phyloP scores from a whole-genome alignment of 1,140 invertebrate species.

The Sycophila sp. region DNA sequence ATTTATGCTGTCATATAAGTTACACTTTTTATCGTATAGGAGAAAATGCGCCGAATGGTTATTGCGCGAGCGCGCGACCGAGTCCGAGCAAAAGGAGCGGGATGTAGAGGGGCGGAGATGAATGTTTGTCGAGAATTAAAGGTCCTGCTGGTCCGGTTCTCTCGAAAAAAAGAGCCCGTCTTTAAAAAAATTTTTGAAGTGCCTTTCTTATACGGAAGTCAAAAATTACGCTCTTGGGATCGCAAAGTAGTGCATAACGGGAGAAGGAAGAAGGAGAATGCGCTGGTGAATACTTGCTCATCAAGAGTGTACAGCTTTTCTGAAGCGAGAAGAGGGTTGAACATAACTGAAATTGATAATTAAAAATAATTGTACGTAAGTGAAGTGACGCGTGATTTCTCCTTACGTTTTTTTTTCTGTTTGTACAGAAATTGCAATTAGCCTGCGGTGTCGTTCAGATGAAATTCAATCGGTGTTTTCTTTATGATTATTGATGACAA shows the following conservation, averaged over 20 bases:
- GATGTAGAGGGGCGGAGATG: background rate
- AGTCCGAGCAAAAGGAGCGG: no score
- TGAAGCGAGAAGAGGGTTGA: background rate
- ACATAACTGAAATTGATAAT: slow-evolving; percentile 34
- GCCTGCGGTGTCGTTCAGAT: background rate
- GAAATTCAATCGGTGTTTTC: slow-evolving; percentile 21
- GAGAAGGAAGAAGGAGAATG: slow-evolving; percentile 16
- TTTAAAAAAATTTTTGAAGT: slow-evolving; percentile 18
- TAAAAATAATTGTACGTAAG: slow-evolving; percentile 28
- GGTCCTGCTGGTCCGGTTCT: background rate
- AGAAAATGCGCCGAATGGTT: slow-evolving; percentile 26
- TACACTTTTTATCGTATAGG: slow-evolving; percentile 37
- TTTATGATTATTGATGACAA: background rate
- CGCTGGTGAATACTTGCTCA: slow-evolving; percentile 19
- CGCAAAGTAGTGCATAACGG: slow-evolving; percentile 30
- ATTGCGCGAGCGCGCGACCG: background rate
- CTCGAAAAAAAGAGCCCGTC: background rate
- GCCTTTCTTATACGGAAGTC: slow-evolving; percentile 15
- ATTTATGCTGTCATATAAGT: slow-evolving; percentile 34
- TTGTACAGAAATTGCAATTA: slow-evolving; percentile 15
- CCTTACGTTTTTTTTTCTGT: background rate
- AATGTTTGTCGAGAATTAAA: slow-evolving; percentile 13
- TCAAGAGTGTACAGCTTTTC: background rate
- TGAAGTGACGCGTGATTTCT: no score
- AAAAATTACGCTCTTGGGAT: slow-evolving; percentile 14